A percentile compares a stretch with the other conserved stretches of the same genome.
Conservation (phyloP, 2,888 invertebrate genomes). For the Drosophila neoperkinsi region DNA sequence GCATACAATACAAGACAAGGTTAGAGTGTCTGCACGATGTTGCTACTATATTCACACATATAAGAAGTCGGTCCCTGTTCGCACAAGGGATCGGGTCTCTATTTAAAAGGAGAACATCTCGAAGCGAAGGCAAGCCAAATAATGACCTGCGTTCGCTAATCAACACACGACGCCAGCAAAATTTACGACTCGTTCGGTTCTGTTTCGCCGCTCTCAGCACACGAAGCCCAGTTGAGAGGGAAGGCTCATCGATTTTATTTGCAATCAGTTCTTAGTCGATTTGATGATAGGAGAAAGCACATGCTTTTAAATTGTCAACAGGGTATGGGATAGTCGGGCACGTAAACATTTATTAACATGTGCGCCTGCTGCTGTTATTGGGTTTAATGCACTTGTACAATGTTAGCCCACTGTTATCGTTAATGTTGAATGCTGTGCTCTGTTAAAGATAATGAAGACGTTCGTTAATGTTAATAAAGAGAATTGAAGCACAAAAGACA, state of each 20-base stretch:
- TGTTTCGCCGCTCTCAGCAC: neutral
- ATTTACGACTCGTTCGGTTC: neutral
- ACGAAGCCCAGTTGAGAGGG: neutral
- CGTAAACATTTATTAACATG: neutral
- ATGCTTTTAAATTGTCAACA: neutral
- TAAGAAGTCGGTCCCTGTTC: no score
- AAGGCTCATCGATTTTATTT: neutral
- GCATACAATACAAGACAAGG: neutral
- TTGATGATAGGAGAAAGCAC: neutral
- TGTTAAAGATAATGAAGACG: constrained; percentile 43
- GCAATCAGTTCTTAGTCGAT: neutral
- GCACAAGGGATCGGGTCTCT: neutral
- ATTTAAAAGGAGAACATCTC: neutral
- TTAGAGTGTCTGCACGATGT: neutral
- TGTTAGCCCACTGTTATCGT: constrained; percentile 36
- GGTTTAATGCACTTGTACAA: constrained; percentile 70
- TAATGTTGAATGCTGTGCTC: constrained; percentile 21
- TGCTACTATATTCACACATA: neutral
- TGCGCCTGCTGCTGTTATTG: constrained; percentile 12
- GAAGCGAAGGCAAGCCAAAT: neutral
- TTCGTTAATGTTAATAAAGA: constrained; percentile 44
- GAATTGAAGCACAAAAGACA: constrained; percentile 45
- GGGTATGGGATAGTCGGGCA: constrained; percentile 16
- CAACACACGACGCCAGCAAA: neutral
- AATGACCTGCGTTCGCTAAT: neutral